Conservation (phyloP, 2,888 invertebrate species). For the Sericinus montela region DNA sequence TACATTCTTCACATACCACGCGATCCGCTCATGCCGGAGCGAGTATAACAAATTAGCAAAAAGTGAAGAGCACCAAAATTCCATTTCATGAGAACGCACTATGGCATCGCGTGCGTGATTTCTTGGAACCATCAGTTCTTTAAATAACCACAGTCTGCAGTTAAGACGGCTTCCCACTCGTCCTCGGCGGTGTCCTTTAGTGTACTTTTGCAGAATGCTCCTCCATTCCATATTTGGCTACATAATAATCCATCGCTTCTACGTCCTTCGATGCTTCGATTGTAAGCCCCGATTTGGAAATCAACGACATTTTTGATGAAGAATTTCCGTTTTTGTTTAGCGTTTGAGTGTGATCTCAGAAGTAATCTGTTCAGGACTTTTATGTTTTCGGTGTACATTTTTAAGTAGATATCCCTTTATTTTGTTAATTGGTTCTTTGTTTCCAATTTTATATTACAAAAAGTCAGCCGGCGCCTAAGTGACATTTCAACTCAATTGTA, state of each 20-base stretch:
- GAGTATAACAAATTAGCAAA: conserved; percentile 34
- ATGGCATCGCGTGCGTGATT: conserved; percentile 60
- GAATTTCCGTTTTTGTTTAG: conserved; percentile 20
- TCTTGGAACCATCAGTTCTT: conserved; percentile 58
- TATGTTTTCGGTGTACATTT: too few relatives aligned
- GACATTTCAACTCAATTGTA: conserved; percentile 25
- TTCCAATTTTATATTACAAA: background rate
- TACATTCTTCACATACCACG: conserved; percentile 1
- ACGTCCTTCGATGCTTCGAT: conserved; percentile 53
- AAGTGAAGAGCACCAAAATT: conserved; percentile 40
- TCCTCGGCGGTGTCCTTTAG: conserved; percentile 74
- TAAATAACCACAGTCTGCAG: conserved; percentile 58
- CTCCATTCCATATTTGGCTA: conserved; percentile 62
- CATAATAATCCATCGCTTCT: conserved; percentile 60
- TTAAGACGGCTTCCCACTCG: conserved; percentile 49
- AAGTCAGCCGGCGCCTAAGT: conserved; percentile 3
- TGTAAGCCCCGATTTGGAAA: conserved; percentile 71
- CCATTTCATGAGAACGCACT: conserved; percentile 54
- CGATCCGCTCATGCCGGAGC: background rate
- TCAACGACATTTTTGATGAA: conserved; percentile 48
- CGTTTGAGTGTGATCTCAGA: too few relatives aligned
- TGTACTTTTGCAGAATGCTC: conserved; percentile 52
- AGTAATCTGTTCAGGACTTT: too few relatives aligned
- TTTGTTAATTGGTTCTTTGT: too few relatives aligned
- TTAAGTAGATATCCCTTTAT: too few relatives aligned